A percentile compares a stretch with the other conserved stretches of the same genome.
phyloP scores from a whole-genome alignment of 2,113 vertebrate species.

The Amphiprion percula region DNA sequence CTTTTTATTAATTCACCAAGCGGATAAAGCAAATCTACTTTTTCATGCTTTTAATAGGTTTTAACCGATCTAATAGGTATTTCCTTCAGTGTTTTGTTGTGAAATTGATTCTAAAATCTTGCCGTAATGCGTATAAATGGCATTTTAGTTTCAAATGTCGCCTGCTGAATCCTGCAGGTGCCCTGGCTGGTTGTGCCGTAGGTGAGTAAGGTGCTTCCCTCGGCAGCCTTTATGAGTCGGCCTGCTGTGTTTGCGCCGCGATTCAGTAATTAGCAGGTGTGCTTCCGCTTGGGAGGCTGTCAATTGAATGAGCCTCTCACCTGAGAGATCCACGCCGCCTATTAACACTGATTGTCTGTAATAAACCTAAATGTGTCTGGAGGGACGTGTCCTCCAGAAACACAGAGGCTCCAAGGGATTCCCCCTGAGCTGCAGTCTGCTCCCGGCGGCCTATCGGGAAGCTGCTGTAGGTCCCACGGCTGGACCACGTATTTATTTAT shows the following conservation, averaged over 20 bases:
- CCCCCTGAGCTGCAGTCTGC: constrained; percentile 13
- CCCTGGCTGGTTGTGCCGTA: constrained; percentile 7
- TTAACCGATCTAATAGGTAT: too few species aligned
- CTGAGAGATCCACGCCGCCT: constrained; percentile 72
- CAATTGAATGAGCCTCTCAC: constrained; percentile 79
- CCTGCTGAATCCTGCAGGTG: constrained; percentile 5
- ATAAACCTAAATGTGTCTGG: constrained; percentile 75
- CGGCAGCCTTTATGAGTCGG: background rate
- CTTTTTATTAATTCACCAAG: too few species aligned
- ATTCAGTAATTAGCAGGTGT: constrained; percentile 76
- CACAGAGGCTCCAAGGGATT: constrained; percentile 45
- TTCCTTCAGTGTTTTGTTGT: too few species aligned
- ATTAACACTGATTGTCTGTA: constrained; percentile 78
- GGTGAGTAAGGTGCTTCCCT: constrained; percentile 9
- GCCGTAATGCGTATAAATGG: background rate
- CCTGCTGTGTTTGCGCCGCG: constrained; percentile 41
- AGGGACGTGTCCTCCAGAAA: constrained; percentile 64
- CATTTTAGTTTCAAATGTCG: background rate
- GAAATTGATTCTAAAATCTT: too few species aligned
- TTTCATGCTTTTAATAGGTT: too few species aligned
- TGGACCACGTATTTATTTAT: background rate
- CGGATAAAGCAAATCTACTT: too few species aligned
- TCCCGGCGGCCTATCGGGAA: constrained; percentile 12
- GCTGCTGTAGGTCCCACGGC: background rate
- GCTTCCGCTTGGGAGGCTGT: constrained; percentile 66